Evolutionary conservation across 2,797 vertebrate genomes (phyloP).

Genomic region (Parambassis ranga): DNA sequence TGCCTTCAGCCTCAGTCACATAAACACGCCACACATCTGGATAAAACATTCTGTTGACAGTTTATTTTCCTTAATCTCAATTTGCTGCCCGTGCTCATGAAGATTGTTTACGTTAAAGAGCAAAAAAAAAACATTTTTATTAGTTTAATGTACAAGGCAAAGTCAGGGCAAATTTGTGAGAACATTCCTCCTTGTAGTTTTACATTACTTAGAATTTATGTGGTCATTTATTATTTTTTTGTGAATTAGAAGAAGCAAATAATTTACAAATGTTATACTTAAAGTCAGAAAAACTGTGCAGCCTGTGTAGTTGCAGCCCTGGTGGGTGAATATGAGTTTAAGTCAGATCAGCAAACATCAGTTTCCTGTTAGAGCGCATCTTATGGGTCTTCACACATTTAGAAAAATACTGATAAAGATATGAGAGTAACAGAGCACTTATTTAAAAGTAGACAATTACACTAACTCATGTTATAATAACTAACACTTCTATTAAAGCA

Average conservation of each 20-base stretch:
- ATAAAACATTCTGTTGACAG: conserved; percentile 48
- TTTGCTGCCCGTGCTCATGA: conserved; percentile 16
- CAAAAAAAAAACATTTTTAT: conserved; percentile 29
- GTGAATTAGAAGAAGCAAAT: neutral
- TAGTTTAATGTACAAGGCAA: neutral
- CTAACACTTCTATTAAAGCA: neutral
- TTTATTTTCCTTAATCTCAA: conserved; percentile 50
- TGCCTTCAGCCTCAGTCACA: conserved; percentile 47
- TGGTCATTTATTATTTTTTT: conserved; percentile 19
- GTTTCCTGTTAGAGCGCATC: conserved; percentile 37
- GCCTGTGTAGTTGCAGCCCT: neutral
- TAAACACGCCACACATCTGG: conserved; percentile 58
- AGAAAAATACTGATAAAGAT: neutral
- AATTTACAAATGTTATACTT: neutral
- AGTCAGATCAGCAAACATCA: conserved; percentile 20
- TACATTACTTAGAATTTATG: conserved; percentile 1
- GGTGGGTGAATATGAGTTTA: neutral
- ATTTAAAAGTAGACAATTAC: neutral
- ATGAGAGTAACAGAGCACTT: neutral
- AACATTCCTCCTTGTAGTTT: neutral
- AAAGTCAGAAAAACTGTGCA: neutral
- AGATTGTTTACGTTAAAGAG: conserved; percentile 36
- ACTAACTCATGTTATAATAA: neutral
- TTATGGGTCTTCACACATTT: neutral
- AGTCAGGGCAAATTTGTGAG: neutral